These are phyloP conservation scores for Patella ulyssiponensis DNA, from an alignment of 2,888 invertebrate genomes.

Conservation along the genomic window DNA sequence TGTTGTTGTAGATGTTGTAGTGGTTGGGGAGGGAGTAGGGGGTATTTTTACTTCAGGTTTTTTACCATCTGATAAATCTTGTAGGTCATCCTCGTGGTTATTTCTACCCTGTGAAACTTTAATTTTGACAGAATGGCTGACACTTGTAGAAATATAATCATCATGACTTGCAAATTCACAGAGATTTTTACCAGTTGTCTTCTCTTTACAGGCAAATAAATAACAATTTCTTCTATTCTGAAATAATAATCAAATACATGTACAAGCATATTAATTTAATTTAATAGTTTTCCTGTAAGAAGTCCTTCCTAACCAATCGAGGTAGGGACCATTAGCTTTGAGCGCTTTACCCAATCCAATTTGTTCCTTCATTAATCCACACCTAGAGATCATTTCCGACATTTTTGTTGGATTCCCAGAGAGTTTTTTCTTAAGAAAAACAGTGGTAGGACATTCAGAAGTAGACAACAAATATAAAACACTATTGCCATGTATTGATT, in stretches of 20 bases:
- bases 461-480: no score
- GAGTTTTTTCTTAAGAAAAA: no score
- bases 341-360: no score
- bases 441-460: no score
- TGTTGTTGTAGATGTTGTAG: conserved; percentile 29
- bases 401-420: no score
- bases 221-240: conserved; percentile 61
- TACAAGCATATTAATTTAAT: conserved; percentile 13
- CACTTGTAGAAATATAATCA: conserved; percentile 49
- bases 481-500: no score
- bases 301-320: no score
- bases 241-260: conserved; percentile 13
- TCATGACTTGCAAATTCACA: conserved; percentile 55
- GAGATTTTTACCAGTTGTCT: conserved; percentile 27
- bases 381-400: no score
- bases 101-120: conserved; percentile 30
- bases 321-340: no score
- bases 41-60: conserved; percentile 15
- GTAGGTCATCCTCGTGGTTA: conserved; percentile 34
- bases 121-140: conserved; percentile 23
- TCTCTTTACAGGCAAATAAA: conserved; percentile 57
- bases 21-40: conserved; percentile 18
- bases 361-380: no score
- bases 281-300: background rate
- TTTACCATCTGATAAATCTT: conserved; percentile 43